Base-by-base conservation (phyloP, 2,797 vertebrate genomes). In the Smutsia temminckii region DNA sequence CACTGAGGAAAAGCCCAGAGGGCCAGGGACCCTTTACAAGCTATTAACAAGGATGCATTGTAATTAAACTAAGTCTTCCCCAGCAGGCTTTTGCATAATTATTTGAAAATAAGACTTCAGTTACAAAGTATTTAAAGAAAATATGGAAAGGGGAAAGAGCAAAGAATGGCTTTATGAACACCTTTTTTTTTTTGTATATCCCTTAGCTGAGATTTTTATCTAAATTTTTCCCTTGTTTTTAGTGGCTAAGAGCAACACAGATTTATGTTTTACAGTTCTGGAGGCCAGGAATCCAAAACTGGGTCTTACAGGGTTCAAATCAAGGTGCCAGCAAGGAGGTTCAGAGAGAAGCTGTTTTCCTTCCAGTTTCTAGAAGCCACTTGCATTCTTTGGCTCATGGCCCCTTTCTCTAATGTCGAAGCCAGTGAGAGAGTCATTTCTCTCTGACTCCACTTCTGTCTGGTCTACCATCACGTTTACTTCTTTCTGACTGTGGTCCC, bases 91-190 rank as follows among this genome's bases (percentile, higher is more conserved):
- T 59, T 71, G 51, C 51, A 93, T 85, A 89, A 93, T 86, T 93
- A 85, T 94, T 87, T 94, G 42, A 92, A 96, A 96, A 83, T 63
- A 80, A 95, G 74, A 81, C 61, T 81, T 96, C 27, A 42, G 53
- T 81, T 83, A n/a, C 68, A 83, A 72, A 53, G 32, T 77, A 64
- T 85, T 92, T 91, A 61, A 96, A 85, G 34, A 87, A 84, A 72
- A 40, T n/a, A 13, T 42, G 27, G 7, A 57, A 90, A 71, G 6
- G 21, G 4, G 8, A 37, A 14, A 89, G 40, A 49, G 71, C 17
- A 59, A 91, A 93, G 12, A 34, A 23, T 32, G 3, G 8, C 18
- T 93, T 85, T 84, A 18, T 49, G 42, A 64, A 29, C 2, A 46
- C 9, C n/a, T n/a, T 46, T 46, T 46, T 46, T 2, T 74, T 8